A percentile compares a stretch with the other conserved stretches of the same genome.
phyloP scores from a whole-genome alignment of 2,113 vertebrate genomes.

The Tricholaema leucomelas region DNA sequence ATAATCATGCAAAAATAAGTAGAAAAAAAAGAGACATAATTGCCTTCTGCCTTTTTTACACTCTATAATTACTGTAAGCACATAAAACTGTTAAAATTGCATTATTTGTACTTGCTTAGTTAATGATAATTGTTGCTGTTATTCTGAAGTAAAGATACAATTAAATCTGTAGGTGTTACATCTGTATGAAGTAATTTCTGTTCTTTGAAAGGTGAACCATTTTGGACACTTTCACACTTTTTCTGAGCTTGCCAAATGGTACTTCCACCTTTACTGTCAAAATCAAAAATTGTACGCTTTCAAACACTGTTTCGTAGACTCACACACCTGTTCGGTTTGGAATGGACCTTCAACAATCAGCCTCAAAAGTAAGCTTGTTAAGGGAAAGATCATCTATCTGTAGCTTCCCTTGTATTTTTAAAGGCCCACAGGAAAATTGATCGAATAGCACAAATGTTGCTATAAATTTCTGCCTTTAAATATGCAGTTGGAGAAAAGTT shows the following conservation, averaged over 20 bases:
- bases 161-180: constrained; percentile 36
- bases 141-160: constrained; percentile 27
- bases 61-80: constrained; percentile 23
- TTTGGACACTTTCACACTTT: neutral
- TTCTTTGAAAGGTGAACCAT: neutral
- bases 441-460: neutral
- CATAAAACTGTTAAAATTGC: neutral
- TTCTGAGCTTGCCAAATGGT: neutral
- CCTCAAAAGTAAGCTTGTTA: neutral
- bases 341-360: neutral
- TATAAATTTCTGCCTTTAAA: neutral
- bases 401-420: neutral
- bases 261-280: neutral
- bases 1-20: neutral
- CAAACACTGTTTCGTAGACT: neutral
- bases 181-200: neutral
- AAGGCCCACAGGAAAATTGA: neutral
- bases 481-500: neutral
- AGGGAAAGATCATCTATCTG: neutral
- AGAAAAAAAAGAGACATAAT: neutral
- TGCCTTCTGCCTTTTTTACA: constrained; percentile 34
- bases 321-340: neutral
- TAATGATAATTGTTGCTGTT: constrained; percentile 37
- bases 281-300: neutral
- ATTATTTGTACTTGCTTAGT: constrained; percentile 40